These are phyloP conservation scores for Conomelus anceps DNA, from an alignment of 2,888 invertebrate genomes.

Conservation along the genomic window DNA sequence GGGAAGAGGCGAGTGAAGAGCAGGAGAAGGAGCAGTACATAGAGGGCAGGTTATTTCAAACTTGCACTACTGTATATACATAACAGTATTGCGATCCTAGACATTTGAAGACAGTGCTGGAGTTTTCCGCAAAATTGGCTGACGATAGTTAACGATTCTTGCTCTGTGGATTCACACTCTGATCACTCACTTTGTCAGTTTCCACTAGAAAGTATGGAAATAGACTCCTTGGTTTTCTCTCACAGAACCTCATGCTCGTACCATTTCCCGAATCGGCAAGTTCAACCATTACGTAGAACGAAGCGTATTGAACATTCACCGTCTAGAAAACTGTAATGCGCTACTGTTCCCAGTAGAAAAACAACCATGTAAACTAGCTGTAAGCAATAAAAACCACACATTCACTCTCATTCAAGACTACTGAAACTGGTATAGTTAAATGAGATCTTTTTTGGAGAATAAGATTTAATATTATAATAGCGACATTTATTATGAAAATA, in stretches of 20 bases:
- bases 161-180: neutral
- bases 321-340: neutral
- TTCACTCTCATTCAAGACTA: too few relatives aligned
- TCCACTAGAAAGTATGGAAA: too few relatives aligned
- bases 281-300: neutral
- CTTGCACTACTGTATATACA: neutral
- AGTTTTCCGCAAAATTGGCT: neutral
- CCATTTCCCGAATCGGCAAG: neutral
- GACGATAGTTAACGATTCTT: neutral
- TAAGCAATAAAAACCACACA: too few relatives aligned
- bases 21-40: neutral
- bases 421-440: too few relatives aligned
- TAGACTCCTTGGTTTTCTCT: too few relatives aligned
- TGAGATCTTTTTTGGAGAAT: too few relatives aligned
- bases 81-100: neutral
- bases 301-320: neutral
- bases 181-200: neutral
- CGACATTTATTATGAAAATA: too few relatives aligned
- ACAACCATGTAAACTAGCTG: too few relatives aligned
- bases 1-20: neutral
- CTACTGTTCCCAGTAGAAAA: too few relatives aligned
- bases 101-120: neutral
- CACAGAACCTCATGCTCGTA: neutral
- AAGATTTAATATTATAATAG: too few relatives aligned
- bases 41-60: neutral